phyloP scores from a whole-genome alignment of 2,888 invertebrate genomes.

The Galerucella pusilla region DNA sequence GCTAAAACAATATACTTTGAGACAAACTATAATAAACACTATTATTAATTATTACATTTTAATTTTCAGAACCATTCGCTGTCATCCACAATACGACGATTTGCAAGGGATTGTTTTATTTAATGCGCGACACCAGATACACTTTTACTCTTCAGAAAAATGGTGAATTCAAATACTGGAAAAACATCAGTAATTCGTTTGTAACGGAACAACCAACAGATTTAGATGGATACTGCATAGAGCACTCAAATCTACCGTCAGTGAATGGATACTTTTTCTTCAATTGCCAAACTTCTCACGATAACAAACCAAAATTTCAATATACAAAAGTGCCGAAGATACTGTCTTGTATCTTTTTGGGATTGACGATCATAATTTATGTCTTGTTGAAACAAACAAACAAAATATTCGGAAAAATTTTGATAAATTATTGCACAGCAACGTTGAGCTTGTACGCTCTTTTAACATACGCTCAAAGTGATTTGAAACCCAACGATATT shows the following conservation, averaged over 20 bases:
- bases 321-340: conserved; percentile 51
- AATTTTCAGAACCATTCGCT: conserved; percentile 49
- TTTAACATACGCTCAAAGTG: conserved; percentile 43
- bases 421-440: conserved; percentile 53
- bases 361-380: conserved; percentile 50
- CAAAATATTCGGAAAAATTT: conserved; percentile 54
- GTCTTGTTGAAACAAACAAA: conserved; percentile 50
- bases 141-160: conserved; percentile 44
- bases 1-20: too few species aligned
- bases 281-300: conserved; percentile 35
- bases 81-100: conserved; percentile 44
- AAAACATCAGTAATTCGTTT: conserved; percentile 42
- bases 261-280: conserved; percentile 42
- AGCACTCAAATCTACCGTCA: conserved; percentile 44
- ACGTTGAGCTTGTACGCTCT: conserved; percentile 47
- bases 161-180: conserved; percentile 45
- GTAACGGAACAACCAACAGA: conserved; percentile 31
- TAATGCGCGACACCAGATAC: conserved; percentile 39
- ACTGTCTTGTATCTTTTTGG: conserved; percentile 51
- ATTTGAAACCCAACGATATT: conserved; percentile 30
- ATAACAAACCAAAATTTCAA: conserved; percentile 45
- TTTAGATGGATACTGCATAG: conserved; percentile 48
- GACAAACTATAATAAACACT: too few species aligned
- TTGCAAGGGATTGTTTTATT: conserved; percentile 40
- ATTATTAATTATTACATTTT: conserved; percentile 10